phyloP scores from a whole-genome alignment of 2,797 vertebrate species.

The Channa striata region DNA sequence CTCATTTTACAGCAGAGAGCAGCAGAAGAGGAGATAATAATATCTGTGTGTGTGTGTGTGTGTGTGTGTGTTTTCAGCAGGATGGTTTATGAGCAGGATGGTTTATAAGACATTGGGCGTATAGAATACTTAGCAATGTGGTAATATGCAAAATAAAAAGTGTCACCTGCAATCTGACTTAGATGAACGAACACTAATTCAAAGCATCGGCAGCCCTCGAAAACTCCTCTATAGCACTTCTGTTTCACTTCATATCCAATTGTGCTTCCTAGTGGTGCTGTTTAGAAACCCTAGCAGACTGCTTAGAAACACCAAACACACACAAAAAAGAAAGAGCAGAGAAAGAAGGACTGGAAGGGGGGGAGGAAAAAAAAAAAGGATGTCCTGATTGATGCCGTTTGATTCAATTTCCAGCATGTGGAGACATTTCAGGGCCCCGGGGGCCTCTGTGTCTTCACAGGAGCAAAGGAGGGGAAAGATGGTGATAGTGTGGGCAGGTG shows the following conservation, averaged over 20 bases:
- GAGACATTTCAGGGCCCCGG: slow-evolving; percentile 80
- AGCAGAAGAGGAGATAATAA: slow-evolving; percentile 93
- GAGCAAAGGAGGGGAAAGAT: slow-evolving; percentile 63
- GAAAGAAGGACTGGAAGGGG: slow-evolving; percentile 51
- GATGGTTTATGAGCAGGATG: slow-evolving; percentile 40
- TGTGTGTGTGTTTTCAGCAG: slow-evolving; percentile 38
- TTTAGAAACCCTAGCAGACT: slow-evolving; percentile 57
- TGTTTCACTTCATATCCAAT: slow-evolving; percentile 50
- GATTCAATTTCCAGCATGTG: slow-evolving; percentile 84
- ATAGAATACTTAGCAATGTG: slow-evolving; percentile 31
- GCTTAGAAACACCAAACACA: slow-evolving; percentile 65
- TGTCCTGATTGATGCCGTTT: slow-evolving; percentile 84
- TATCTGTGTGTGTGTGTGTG: slow-evolving; percentile 68
- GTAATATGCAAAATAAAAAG: slow-evolving; percentile 34
- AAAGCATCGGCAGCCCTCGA: slow-evolving; percentile 40
- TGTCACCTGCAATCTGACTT: slow-evolving; percentile 34
- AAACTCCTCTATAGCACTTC: slow-evolving; percentile 24
- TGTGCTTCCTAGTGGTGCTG: slow-evolving; percentile 49
- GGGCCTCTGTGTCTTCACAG: slow-evolving; percentile 78
- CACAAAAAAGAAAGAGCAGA: slow-evolving; percentile 33
- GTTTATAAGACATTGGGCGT: slow-evolving; percentile 31
- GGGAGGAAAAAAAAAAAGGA: slow-evolving; percentile 36
- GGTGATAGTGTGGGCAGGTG: slow-evolving; percentile 50
- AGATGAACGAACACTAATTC: slow-evolving; percentile 44
- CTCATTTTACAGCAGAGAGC: slow-evolving; percentile 97